These are phyloP conservation scores for Drosophila kurseongensis DNA, from an alignment of 1,140 invertebrate genomes.

Conservation along the genomic window DNA sequence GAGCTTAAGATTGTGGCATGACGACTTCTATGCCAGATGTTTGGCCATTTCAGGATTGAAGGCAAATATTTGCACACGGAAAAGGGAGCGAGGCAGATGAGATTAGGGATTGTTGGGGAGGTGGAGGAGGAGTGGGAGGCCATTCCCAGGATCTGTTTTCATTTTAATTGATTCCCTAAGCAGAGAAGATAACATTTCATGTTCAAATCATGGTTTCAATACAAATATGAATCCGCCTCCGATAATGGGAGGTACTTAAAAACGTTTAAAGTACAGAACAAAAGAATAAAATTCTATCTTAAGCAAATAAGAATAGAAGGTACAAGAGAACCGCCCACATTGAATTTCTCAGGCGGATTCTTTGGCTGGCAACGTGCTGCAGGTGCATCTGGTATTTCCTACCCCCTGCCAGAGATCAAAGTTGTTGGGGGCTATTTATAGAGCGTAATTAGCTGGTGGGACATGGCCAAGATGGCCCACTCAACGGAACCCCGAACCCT, in stretches of 20 bases:
- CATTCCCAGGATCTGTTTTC: constrained; percentile 13
- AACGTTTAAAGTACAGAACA: too few species aligned
- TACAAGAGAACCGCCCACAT: background rate
- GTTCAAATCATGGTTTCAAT: too few species aligned
- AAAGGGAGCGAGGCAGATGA: background rate
- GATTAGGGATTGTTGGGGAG: background rate
- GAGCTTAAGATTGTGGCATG: constrained; percentile 51
- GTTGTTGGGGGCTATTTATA: constrained; percentile 22
- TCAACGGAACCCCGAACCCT: constrained; percentile 11
- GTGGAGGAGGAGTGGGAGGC: too few species aligned
- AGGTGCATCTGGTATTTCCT: constrained; percentile 23
- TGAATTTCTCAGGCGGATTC: constrained; percentile 10
- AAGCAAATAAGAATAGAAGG: background rate
- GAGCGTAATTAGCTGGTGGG: constrained; percentile 23
- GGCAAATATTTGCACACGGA: constrained; percentile 62
- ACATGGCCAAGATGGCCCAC: constrained; percentile 12
- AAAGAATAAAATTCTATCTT: background rate
- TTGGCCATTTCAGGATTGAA: constrained; percentile 44
- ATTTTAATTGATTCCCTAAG: constrained; percentile 10
- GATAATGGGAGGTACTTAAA: too few species aligned
- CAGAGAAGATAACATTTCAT: too few species aligned
- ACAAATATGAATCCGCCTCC: too few species aligned
- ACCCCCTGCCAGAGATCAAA: constrained; percentile 29
- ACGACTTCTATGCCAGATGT: constrained; percentile 54
- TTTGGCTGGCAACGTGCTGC: constrained; percentile 7